phyloP scores from a whole-genome alignment of 2,888 invertebrate genomes.

The Herminia tarsipennalis region DNA sequence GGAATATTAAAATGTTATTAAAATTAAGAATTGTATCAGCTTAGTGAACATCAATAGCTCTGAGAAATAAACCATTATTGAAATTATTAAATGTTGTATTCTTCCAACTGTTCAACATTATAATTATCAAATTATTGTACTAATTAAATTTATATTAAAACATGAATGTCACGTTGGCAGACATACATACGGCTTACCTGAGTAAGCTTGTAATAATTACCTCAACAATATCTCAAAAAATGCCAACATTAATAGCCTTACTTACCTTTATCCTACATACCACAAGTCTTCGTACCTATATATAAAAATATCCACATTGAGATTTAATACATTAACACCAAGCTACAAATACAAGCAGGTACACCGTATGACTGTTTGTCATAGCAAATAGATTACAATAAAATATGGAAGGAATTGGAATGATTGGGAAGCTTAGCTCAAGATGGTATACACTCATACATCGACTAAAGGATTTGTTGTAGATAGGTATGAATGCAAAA shows the following conservation, averaged over 20 bases:
- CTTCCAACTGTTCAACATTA: slow-evolving; percentile 51
- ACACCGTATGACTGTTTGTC: slow-evolving; percentile 43
- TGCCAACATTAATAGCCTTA: slow-evolving; percentile 31
- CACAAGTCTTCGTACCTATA: slow-evolving; percentile 15
- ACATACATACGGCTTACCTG: slow-evolving; percentile 41
- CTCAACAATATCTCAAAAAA: slow-evolving; percentile 34
- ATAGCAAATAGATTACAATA: slow-evolving; percentile 7
- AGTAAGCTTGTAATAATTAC: slow-evolving; percentile 27
- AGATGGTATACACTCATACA: slow-evolving; percentile 20
- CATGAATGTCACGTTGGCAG: slow-evolving; percentile 22
- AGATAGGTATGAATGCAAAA: slow-evolving; percentile 42
- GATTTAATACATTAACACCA: slow-evolving; percentile 7
- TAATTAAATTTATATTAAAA: slow-evolving; percentile 15
- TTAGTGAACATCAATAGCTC: slow-evolving; percentile 86
- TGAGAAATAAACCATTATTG: slow-evolving; percentile 83
- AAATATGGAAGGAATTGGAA: slow-evolving; percentile 25
- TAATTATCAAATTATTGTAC: slow-evolving; percentile 20
- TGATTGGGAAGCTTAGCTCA: slow-evolving; percentile 18
- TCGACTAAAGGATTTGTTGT: slow-evolving; percentile 39
- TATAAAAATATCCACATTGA: slow-evolving; percentile 12
- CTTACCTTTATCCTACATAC: slow-evolving; percentile 27
- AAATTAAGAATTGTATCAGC: slow-evolving; percentile 84
- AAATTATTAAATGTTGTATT: slow-evolving; percentile 84
- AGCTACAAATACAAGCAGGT: slow-evolving; percentile 25
- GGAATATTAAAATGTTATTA: slow-evolving; percentile 82